Evolutionary conservation across 2,888 invertebrate genomes (phyloP).

Genomic region (Platycheirus albimanus): DNA sequence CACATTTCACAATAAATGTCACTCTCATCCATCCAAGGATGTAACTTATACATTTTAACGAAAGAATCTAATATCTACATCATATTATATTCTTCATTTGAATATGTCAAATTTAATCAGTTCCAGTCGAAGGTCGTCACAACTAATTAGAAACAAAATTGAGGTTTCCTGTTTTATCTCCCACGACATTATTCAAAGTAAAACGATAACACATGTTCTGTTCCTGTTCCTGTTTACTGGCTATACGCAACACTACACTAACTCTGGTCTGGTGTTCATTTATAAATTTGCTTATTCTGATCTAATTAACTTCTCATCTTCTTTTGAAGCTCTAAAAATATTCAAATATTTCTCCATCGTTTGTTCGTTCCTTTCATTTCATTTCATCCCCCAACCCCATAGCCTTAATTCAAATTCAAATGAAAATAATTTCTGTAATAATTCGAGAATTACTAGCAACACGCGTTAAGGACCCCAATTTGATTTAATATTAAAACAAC

Average conservation of each 20-base stretch:
- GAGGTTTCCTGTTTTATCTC: constrained; percentile 57
- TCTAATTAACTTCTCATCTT: constrained; percentile 61
- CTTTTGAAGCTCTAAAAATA: constrained; percentile 3
- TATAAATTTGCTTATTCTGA: constrained; percentile 60
- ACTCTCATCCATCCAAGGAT: background rate
- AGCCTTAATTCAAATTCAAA: constrained; percentile 52
- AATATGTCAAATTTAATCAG: constrained; percentile 53
- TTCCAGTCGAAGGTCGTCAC: constrained; percentile 51
- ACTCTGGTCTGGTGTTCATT: constrained; percentile 8
- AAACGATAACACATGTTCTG: constrained; percentile 58
- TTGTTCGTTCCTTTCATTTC: background rate
- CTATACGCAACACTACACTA: constrained; percentile 1
- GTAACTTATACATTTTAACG: too few relatives aligned
- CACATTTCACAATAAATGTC: background rate
- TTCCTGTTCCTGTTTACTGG: constrained; percentile 22
- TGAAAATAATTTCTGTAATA: constrained; percentile 70
- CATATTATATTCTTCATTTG: constrained; percentile 34
- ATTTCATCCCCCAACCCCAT: background rate
- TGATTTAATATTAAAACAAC: constrained; percentile 59
- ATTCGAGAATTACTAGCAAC: constrained; percentile 62
- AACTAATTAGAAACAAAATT: constrained; percentile 65
- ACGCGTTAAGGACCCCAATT: constrained; percentile 65
- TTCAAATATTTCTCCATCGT: background rate
- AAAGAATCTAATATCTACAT: too few relatives aligned
- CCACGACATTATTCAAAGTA: constrained; percentile 21